These are phyloP conservation scores for Pseudopleuronectes americanus DNA, from an alignment of 2,797 vertebrate genomes.

Conservation along the genomic window DNA sequence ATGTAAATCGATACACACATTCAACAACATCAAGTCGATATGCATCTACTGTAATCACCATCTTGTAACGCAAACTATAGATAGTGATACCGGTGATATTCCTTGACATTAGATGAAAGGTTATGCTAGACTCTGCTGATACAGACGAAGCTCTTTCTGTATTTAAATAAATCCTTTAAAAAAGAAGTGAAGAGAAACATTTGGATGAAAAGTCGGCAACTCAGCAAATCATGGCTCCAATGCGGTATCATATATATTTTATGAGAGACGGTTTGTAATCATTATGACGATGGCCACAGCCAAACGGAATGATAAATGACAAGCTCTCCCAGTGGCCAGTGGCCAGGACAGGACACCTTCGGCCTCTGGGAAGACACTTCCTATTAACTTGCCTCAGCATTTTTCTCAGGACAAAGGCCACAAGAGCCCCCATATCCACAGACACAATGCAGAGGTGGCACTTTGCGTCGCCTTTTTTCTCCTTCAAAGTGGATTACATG, in stretches of 20 bases:
- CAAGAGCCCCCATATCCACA: conserved; percentile 57
- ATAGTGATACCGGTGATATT: neutral
- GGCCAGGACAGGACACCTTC: conserved; percentile 36
- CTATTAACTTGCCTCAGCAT: conserved; percentile 71
- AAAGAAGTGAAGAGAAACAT: neutral
- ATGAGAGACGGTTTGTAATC: neutral
- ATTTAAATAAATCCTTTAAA: neutral
- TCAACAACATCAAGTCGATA: too few relatives aligned
- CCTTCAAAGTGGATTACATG: conserved; percentile 69
- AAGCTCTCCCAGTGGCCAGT: conserved; percentile 19
- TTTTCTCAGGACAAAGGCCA: conserved; percentile 69
- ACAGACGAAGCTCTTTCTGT: neutral
- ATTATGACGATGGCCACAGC: conserved; percentile 17
- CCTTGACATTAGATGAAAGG: neutral
- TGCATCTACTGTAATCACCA: too few relatives aligned
- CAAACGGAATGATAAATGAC: conserved; percentile 32
- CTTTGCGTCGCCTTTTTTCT: conserved; percentile 59
- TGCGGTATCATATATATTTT: neutral
- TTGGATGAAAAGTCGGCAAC: neutral
- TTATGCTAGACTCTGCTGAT: neutral
- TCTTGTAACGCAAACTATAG: neutral
- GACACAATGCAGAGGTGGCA: conserved; percentile 68
- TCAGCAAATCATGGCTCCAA: neutral
- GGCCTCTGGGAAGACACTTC: conserved; percentile 52
- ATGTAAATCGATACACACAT: too few relatives aligned